Base-by-base conservation (phyloP, 2,113 vertebrate genomes). In the Carollia perspicillata region DNA sequence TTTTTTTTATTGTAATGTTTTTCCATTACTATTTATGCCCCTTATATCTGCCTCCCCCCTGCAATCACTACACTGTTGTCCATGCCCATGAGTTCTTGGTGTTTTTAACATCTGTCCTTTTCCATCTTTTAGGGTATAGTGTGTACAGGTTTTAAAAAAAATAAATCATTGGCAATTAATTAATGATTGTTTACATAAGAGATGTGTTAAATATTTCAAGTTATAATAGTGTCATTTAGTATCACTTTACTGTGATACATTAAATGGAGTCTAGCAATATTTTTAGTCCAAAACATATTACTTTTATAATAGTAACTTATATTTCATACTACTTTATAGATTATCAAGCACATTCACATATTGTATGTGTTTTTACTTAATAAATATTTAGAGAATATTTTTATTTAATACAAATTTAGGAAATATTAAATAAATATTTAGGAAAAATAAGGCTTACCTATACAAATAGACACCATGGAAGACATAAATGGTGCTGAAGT, bases 351-450 rank as follows among this genome's bases (percentile, higher is more conserved):
- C 8, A 63, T 51, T 91, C 51, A 37, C 23, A 55, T 65, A 26
- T 40, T 72, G 69, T 68, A 71, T 40, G 5, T 35, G 23, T 72
- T 63, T 84, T 89, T 87, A 44, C 47, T 81, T 93, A 71, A 35
- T 96, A 92, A 88, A 42, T 83, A 60, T 72, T 60, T 60, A 58
- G 55, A 23, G 9, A 26, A 58, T 86, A 90, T 58, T 58, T 58
- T 58, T 53, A 53, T 53, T 53, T 58, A 58, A 35, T 96, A 92
- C 84, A 51, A 72, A 53, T 72, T 30, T 47, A 71, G n/a, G 87
- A 87, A 66, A 96, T 60, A 53, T n/a, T 86, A 90, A 58, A 28
- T 95, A 92, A 91, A 51, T 84, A 63, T 60, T 63, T 75, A 66
- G 30, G 87, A 87, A 78, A 96, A 85, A 55, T 58, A 71, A 79